These are phyloP conservation scores for Aegypius monachus DNA, from an alignment of 2,113 vertebrate genomes.

Conservation along the genomic window DNA sequence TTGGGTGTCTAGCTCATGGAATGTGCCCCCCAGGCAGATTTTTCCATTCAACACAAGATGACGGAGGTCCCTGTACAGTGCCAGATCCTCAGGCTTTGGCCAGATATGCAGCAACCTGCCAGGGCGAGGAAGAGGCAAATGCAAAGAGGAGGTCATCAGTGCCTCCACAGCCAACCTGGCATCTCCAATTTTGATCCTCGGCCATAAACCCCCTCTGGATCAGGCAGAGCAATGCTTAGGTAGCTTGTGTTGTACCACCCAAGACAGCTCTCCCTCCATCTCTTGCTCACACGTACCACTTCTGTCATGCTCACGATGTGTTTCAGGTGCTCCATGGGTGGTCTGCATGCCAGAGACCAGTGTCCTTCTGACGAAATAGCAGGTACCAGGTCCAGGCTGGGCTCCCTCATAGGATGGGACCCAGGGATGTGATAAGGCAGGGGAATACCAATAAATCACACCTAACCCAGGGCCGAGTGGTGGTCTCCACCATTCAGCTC, in stretches of 20 bases:
- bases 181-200: not conserved
- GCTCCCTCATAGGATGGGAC: not conserved
- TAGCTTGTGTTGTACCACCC: not conserved
- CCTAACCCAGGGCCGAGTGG: not conserved
- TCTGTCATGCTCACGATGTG: fast-evolving
- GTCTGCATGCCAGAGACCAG: not conserved
- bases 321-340: not conserved
- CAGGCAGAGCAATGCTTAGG: not conserved
- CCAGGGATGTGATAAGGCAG: not conserved
- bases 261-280: not conserved
- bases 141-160: not conserved
- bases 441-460: not conserved
- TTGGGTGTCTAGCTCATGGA: not conserved
- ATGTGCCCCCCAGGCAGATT: not conserved
- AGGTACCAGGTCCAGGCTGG: not conserved
- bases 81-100: not conserved
- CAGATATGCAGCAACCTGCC: not conserved
- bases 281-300: not conserved
- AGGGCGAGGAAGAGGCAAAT: not conserved
- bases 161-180: not conserved
- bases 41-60: not conserved
- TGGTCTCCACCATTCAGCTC: not conserved
- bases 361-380: not conserved
- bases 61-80: not conserved
- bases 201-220: not conserved